Base-by-base conservation (phyloP, 2,797 vertebrate species). In the Balearica regulorum region DNA sequence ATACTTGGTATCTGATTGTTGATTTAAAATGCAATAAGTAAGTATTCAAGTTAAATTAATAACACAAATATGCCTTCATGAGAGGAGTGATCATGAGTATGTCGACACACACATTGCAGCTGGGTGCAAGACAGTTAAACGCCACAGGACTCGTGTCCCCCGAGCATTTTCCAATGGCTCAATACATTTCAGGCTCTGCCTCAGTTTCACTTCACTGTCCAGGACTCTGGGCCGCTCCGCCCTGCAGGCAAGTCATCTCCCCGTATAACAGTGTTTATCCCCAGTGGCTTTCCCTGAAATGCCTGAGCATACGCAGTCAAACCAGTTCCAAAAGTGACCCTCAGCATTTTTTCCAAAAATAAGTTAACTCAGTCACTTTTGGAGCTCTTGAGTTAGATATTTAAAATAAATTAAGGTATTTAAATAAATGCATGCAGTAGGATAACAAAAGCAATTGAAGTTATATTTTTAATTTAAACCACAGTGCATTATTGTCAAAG, bases 111-210 rank as follows among this genome's bases (percentile, higher is more conserved):
- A 20, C 4, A 46, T 22, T 3, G 2, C 17, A 70, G 37, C 8
- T 58, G 61, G 55, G 49, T 37, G 22, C 25, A 78, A n/a, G 39
- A 54, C 17, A 37, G 3, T 25, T 58, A 48, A 66, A 91, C 58
- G 39, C 21, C 44, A 58, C 15, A 46, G n/a, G 5, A 31, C 22
- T 73, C 4, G 2, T 16, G 13, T 25, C 20, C 33, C 12, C 48
- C 0, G 0, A n/a, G 13, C 6, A 13, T 48, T 64, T 89, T 89
- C 51, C 6, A 26, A 13, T 3, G 4, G 37, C 11, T 3, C 46
- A 72, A 16, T 10, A 49, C 2, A 48, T 60, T 81, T 71, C 43
- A 73, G 33, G 41, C 14, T 60, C 31, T 64, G 37, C 4, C 44
- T 55, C 26, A 51, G 15, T 31, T 82, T 14, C 28, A 21, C 5